Base-by-base conservation (phyloP, 2,888 invertebrate genomes). In the Andricus curvator region DNA sequence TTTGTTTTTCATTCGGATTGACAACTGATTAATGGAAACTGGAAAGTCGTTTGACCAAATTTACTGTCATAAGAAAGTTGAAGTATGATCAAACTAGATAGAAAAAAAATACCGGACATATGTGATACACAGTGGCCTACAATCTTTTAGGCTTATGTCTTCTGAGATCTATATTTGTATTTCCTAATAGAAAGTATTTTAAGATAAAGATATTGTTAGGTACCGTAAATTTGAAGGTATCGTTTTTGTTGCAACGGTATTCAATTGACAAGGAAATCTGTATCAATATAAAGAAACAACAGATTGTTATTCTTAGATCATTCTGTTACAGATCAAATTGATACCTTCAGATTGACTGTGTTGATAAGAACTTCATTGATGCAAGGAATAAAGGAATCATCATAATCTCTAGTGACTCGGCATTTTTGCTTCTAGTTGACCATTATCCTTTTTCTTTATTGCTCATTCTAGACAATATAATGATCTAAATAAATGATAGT, bases 11-110 rank as follows among this genome's bases (percentile, higher is more conserved):
- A 74, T 56, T 56, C 37, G 51, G 33, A 15, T 74, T 56, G n/a
- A 56, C 29, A 56, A 74, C 33, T 20, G n/a, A 33, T 74, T 74
- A 74, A n/a, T 56, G 74, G 51, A 33, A 74, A 74, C 51, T 74
- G 74, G 74, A 74, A 74, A 70, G 70, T 70, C 29, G 70, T 44
- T 70, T 70, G 41, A 70, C 70, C 25, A 70, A 70, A 70, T 51
- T 51, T 9, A 70, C 48, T 20, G 70, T 51, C 44, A 70, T 70
- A 70, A 70, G 51, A 56, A 56, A 56, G 56, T 56, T 56, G 56
- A 56, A n/a, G 4, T 11, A 56, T 29, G 62, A 29, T 62, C 17
- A 62, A 62, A 62, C 56, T 56, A 22, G 56, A 56, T 56, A 56
- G 56, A 56, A 56, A 56, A 51, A 51, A 56, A 56, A n/a, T n/a